Conservation (phyloP, 2,888 invertebrate genomes). For the Hirtodrosophila confusa region DNA sequence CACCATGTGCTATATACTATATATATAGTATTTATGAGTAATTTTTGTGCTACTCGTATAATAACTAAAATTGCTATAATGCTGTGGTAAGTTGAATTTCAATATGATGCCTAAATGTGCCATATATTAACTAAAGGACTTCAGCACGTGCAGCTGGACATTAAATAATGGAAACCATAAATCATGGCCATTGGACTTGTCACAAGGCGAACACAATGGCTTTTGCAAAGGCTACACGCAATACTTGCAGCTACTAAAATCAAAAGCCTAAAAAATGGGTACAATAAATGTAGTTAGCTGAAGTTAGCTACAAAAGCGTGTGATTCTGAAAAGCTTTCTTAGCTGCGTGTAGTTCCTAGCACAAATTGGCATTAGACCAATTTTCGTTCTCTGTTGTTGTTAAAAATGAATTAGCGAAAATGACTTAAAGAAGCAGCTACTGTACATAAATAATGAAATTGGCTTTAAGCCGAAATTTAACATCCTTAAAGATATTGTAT, state of each 20-base stretch:
- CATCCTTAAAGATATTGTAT: no score
- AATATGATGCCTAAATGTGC: slow-evolving; percentile 28
- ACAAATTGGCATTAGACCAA: neutral
- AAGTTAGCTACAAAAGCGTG: neutral
- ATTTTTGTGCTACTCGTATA: neutral
- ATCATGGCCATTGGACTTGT: slow-evolving; percentile 65
- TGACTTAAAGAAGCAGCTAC: neutral
- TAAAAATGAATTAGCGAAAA: slow-evolving; percentile 33
- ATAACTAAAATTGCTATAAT: slow-evolving; percentile 5
- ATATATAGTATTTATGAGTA: neutral
- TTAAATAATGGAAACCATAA: slow-evolving; percentile 63
- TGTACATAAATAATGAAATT: no score
- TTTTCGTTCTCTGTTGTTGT: slow-evolving; percentile 9
- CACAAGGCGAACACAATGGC: slow-evolving; percentile 58
- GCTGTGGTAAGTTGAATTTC: slow-evolving; percentile 10
- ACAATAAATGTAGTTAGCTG: neutral
- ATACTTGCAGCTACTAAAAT: slow-evolving; percentile 24
- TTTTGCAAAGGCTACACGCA: slow-evolving; percentile 60
- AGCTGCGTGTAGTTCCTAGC: neutral
- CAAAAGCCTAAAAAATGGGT: neutral
- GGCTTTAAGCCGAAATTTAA: no score
- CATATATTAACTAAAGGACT: slow-evolving; percentile 28
- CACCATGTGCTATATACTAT: no score
- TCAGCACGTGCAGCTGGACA: slow-evolving; percentile 61
- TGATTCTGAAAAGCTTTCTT: neutral